These are phyloP conservation scores for Rhinoraja longicauda DNA, from an alignment of 2,797 vertebrate species.

Conservation along the genomic window DNA sequence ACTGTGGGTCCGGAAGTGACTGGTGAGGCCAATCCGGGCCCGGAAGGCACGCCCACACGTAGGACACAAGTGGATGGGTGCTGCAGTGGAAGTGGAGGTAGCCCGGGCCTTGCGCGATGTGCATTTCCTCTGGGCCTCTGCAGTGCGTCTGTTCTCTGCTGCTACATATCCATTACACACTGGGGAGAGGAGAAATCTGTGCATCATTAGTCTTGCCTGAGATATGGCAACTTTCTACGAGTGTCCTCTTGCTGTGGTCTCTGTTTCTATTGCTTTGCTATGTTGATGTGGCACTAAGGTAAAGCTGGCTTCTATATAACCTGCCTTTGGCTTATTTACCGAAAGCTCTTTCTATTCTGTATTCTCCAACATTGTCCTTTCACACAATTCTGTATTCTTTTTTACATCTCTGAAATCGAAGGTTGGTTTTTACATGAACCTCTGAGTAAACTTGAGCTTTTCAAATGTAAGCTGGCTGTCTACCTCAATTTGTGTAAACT, in stretches of 20 bases:
- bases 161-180: background rate
- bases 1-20: no score
- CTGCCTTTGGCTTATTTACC: background rate
- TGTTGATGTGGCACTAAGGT: background rate
- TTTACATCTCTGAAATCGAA: background rate
- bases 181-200: background rate
- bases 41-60: no score
- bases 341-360: background rate
- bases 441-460: background rate
- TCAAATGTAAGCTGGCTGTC: background rate
- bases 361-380: background rate
- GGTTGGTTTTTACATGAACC: background rate
- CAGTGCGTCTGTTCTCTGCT: no score
- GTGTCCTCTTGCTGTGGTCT: background rate
- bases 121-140: no score
- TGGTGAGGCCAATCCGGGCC: no score
- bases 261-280: background rate
- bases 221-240: background rate
- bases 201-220: background rate
- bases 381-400: no score
- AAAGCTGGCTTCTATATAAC: background rate
- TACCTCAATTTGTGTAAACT: background rate
- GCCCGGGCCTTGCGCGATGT: no score
- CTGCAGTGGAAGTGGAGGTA: no score
- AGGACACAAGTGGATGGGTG: no score